Percentiles rank a stretch among this genome's conserved stretches.
phyloP scores from a whole-genome alignment of 2,888 invertebrate genomes.

The Microplitis manilae region DNA sequence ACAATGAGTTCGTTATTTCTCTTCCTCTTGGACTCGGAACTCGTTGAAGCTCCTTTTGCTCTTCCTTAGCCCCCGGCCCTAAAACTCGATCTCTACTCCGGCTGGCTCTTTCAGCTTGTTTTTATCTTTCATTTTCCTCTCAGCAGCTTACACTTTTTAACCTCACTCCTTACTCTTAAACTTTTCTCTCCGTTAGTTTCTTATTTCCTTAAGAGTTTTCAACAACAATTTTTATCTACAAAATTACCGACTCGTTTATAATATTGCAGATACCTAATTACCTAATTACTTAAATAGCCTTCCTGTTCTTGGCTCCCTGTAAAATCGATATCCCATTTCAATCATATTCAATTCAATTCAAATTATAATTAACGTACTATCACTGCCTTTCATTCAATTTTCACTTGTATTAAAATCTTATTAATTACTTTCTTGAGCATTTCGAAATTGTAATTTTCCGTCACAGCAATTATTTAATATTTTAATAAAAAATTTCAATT shows the following conservation, averaged over 20 bases:
- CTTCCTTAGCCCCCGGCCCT: not conserved
- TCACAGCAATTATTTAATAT: too few relatives aligned
- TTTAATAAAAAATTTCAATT: too few relatives aligned
- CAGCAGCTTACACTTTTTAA: conserved; percentile 16
- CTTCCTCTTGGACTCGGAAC: conserved; percentile 9
- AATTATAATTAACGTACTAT: not conserved
- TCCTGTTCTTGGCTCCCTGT: not conserved
- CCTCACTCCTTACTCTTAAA: conserved; percentile 4
- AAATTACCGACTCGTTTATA: conserved; percentile 7
- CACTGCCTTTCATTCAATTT: not conserved
- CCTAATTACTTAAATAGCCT: not conserved
- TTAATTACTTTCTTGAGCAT: not conserved
- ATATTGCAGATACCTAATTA: not conserved
- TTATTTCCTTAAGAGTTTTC: conserved; percentile 17
- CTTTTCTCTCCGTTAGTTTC: not conserved
- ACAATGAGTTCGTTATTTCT: conserved; percentile 52
- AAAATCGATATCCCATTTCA: not conserved
- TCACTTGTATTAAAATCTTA: not conserved
- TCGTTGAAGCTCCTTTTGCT: not conserved
- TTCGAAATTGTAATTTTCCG: too few relatives aligned
- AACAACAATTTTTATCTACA: not conserved
- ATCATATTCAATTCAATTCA: not conserved
- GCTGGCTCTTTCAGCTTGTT: not conserved
- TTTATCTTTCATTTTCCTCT: conserved; percentile 17
- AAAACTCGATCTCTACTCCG: not conserved